Conservation (phyloP, 2,113 vertebrate genomes). For the Beaufortia kweichowensis region DNA sequence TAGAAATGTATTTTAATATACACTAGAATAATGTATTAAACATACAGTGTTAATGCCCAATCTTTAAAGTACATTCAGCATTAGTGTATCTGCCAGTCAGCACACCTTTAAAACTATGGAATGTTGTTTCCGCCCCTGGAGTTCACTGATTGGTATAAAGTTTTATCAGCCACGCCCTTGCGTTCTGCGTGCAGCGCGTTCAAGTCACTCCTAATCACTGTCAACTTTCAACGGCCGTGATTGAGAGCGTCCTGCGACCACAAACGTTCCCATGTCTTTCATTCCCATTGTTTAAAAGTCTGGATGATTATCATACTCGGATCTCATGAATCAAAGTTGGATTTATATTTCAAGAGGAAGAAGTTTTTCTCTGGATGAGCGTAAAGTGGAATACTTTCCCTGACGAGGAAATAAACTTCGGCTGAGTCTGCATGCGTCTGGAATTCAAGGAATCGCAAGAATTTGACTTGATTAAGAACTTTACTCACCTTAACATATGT, state of each 20-base stretch:
- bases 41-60: too few species aligned
- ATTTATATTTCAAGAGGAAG: conserved; percentile 10
- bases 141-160: conserved; percentile 71
- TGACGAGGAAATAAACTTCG: conserved; percentile 8
- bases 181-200: conserved; percentile 14
- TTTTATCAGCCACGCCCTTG: conserved; percentile 62
- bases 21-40: too few species aligned
- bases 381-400: conserved; percentile 23
- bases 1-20: too few species aligned
- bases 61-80: too few species aligned
- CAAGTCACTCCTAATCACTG: conserved; percentile 51
- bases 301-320: background rate
- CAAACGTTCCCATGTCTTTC: background rate
- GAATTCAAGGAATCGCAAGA: conserved; percentile 34
- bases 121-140: conserved; percentile 59
- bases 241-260: background rate
- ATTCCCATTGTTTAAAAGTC: background rate
- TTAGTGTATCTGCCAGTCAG: background rate
- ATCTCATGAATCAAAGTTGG: background rate
- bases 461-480: background rate
- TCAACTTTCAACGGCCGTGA: conserved; percentile 41
- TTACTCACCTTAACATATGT: background rate
- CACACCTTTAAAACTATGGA: conserved; percentile 44
- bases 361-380: background rate
- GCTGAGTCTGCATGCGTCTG: background rate